Percentiles rank a stretch among this genome's conserved stretches.
These are phyloP conservation scores for Phalloptychus januarius DNA, from an alignment of 2,797 vertebrate species.

Conservation along the genomic window DNA sequence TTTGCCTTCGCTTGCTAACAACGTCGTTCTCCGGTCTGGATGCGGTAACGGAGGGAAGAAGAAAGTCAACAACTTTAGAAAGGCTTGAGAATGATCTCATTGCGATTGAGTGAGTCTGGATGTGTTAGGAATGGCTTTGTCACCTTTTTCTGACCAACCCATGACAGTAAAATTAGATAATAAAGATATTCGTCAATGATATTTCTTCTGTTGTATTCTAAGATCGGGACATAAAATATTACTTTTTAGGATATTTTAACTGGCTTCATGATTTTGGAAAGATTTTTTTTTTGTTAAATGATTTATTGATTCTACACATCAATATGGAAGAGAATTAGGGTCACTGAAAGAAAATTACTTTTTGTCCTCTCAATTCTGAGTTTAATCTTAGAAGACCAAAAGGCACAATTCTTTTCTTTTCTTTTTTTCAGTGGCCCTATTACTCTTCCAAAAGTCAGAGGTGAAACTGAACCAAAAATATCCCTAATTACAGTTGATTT, in stretches of 20 bases:
- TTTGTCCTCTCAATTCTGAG: no score
- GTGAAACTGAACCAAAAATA: background rate
- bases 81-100: background rate
- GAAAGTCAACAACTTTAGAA: background rate
- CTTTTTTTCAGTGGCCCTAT: background rate
- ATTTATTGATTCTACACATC: background rate
- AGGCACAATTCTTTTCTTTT: no score
- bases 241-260: background rate
- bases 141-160: background rate
- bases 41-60: background rate
- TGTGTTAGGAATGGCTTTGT: background rate
- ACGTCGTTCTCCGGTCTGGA: background rate
- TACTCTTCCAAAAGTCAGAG: background rate
- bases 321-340: no score
- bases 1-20: background rate
- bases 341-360: no score
- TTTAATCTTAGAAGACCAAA: no score
- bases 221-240: background rate
- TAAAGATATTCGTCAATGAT: background rate
- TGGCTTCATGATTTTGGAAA: background rate
- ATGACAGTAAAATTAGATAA: background rate
- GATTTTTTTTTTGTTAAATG: background rate
- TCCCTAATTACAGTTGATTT: background rate
- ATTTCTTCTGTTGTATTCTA: background rate
- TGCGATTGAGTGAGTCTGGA: background rate